Percentiles rank a stretch among this genome's conserved stretches.
These are phyloP conservation scores for Malaclemys terrapin DNA, from an alignment of 2,113 vertebrate species.

Conservation along the genomic window DNA sequence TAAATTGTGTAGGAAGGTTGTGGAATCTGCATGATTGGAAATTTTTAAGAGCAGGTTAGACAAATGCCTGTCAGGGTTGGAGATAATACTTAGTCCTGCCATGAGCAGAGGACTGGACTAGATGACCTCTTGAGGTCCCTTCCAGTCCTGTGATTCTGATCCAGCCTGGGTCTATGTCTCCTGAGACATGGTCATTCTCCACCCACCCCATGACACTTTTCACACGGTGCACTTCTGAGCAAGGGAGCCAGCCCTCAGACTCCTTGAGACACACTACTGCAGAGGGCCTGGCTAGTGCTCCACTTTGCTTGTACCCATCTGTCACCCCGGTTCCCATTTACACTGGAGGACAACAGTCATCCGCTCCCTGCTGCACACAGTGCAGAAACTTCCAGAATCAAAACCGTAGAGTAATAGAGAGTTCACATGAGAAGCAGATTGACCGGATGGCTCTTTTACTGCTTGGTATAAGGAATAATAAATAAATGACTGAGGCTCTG, in stretches of 20 bases:
- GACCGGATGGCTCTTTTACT: background rate
- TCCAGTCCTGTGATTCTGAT: background rate
- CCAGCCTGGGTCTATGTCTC: background rate
- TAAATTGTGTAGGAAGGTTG: no score
- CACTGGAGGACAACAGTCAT: background rate
- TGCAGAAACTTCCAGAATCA: background rate
- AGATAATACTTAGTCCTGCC: no score
- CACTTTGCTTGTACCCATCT: background rate
- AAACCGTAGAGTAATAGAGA: background rate
- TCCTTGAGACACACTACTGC: background rate
- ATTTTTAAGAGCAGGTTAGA: no score
- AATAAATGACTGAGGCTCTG: background rate
- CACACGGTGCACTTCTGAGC: background rate
- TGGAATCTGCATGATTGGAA: no score
- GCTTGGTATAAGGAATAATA: background rate
- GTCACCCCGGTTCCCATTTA: background rate
- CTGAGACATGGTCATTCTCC: background rate
- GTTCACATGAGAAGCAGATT: background rate
- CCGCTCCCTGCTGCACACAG: background rate
- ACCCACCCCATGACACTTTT: rapidly evolving
- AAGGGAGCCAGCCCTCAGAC: background rate
- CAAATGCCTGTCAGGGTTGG: no score
- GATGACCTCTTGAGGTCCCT: no score
- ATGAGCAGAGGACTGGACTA: no score
- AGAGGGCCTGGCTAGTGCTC: background rate